Base-by-base conservation (phyloP, 2,113 vertebrate genomes). In the Oreochromis niloticus region DNA sequence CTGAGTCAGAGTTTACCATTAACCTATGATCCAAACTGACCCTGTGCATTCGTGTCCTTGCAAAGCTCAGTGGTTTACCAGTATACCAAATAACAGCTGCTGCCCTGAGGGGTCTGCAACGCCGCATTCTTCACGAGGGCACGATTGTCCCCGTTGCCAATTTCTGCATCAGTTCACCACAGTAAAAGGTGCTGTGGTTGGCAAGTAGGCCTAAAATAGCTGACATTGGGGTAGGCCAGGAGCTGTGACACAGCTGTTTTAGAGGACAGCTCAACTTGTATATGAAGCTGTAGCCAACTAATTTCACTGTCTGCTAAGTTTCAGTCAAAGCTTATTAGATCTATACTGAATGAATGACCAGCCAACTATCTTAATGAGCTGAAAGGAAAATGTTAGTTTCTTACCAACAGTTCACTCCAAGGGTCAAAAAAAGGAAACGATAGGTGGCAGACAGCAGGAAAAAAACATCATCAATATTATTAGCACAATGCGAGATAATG, bases 221-320 rank as follows among this genome's bases (percentile, higher is more conserved):
- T 89, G 93, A 94, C 93, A 91, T 82, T 82, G 82, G 89, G 59
- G 86, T 43, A 90, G 90, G 91, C 84, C 87, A 91, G 66, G 78
- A 91, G 89, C 90, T 94, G 92, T 95, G 94, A 93, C 92, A 94
- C 94, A 95, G 95, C 91, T 95, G 93, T 93, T 96, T 94, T 94
- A 93, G 91, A 95, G 94, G 92, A 94, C 88, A 90, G 81, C 83
- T 86, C 84, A 61, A 92, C 90, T 90, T 91, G 80, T 73, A 89
- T 81, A 85, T 92, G 90, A 91, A 89, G 32, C 89, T 89, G 85
- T 10, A 68, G 91, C 93, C 93, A 95, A 92, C 88, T 94, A 61
- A 95, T 94, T 95, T 95, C 93, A 95, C 92, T 95, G 93, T 95
- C 93, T 91, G 90, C 14, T 93, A 94, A 90, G 85, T 95, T 94